These are phyloP conservation scores for Boloria selene DNA, from an alignment of 2,888 invertebrate species.

Conservation along the genomic window DNA sequence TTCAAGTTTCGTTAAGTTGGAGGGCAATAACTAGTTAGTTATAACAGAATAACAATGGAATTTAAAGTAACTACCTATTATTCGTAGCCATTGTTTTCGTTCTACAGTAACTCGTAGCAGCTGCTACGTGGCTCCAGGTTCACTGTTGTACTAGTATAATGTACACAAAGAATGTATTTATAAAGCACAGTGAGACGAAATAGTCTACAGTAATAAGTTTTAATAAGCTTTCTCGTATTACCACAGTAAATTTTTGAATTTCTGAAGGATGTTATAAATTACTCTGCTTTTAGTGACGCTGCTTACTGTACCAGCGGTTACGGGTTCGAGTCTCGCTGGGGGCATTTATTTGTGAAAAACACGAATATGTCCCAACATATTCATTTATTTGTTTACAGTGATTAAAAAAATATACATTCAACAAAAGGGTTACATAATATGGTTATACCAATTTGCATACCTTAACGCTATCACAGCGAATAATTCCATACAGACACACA, in stretches of 20 bases:
- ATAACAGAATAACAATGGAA: constrained; percentile 20
- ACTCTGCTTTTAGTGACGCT: too few species aligned
- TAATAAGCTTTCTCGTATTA: not conserved
- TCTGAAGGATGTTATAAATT: too few species aligned
- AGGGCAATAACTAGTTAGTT: constrained; percentile 12
- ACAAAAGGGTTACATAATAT: constrained; percentile 16
- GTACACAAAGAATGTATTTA: constrained; percentile 13
- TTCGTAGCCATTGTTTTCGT: constrained; percentile 21
- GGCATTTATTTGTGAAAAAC: too few species aligned
- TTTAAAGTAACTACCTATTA: constrained; percentile 21
- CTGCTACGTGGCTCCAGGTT: constrained; percentile 32
- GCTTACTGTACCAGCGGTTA: too few species aligned
- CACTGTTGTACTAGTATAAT: constrained; percentile 19
- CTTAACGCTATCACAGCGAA: constrained; percentile 23
- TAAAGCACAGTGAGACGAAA: constrained; percentile 8
- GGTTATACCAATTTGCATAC: constrained; percentile 19
- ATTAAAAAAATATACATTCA: not conserved
- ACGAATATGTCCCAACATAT: too few species aligned
- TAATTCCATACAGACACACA: constrained; percentile 23
- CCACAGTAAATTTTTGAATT: too few species aligned
- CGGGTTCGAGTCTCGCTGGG: too few species aligned
- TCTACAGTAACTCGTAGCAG: constrained; percentile 33
- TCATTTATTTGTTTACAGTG: too few species aligned
- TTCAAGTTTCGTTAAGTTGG: constrained; percentile 10
- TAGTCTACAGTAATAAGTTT: constrained; percentile 1